Evolutionary conservation across 2,113 vertebrate genomes (phyloP).

Genomic region (Protobothrops mucrosquamatus): DNA sequence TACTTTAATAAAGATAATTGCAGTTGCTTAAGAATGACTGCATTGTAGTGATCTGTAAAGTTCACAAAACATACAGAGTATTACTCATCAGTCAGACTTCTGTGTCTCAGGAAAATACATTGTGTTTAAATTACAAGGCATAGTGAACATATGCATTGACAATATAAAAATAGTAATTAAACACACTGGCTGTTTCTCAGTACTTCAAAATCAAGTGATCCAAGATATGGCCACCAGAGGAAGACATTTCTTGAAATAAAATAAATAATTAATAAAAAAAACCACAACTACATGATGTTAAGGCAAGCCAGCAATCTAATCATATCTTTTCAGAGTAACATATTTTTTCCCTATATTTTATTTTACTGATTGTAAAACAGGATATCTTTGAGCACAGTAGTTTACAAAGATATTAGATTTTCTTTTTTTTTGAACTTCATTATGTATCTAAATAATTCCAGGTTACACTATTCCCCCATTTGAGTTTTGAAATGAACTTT

Average conservation of each 20-base stretch:
- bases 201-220: conserved; percentile 9
- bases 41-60: not conserved
- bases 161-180: conserved; percentile 1
- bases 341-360: not conserved
- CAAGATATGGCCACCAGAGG: not conserved
- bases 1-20: conserved; percentile 16
- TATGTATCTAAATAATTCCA: not conserved
- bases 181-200: not conserved
- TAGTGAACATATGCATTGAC: not conserved
- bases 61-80: not conserved
- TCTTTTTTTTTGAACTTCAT: not conserved
- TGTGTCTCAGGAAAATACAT: not conserved
- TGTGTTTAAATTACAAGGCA: not conserved
- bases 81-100: not conserved
- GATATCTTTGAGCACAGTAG: not conserved
- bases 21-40: conserved; percentile 8
- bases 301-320: conserved; percentile 26
- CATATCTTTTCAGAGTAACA: not conserved
- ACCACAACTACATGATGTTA: not conserved
- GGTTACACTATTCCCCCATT: not conserved
- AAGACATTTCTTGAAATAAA: not conserved
- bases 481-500: not conserved
- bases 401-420: not conserved
- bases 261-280: not conserved
- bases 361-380: not conserved